Percentiles rank a stretch among this genome's conserved stretches.
phyloP scores from a whole-genome alignment of 2,113 vertebrate genomes.

The Hypocryptadius cinnamomeus region DNA sequence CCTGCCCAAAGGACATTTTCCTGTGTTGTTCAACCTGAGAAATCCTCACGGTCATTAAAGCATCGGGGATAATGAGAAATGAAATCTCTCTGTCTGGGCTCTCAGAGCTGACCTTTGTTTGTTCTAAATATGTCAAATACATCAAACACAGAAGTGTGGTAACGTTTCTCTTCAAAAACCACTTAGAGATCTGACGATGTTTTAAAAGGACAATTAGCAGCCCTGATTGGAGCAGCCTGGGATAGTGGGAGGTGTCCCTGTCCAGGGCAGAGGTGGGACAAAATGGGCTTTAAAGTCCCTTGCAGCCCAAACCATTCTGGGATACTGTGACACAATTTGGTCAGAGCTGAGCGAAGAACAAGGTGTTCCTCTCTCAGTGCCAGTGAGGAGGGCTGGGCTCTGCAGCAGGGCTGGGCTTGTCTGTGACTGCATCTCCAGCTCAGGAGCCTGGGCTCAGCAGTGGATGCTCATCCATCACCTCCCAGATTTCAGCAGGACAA shows the following conservation, averaged over 20 bases:
- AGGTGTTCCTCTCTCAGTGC: fast-evolving
- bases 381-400: neutral
- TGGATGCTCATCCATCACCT: neutral
- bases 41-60: neutral
- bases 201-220: neutral
- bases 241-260: neutral
- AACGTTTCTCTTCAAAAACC: neutral
- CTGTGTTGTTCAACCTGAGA: neutral
- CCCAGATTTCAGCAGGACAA: neutral
- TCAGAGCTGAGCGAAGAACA: neutral
- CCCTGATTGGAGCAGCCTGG: neutral
- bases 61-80: neutral
- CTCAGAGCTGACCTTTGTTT: neutral
- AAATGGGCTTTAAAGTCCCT: too few relatives aligned
- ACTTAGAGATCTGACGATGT: neutral
- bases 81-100: neutral
- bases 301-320: neutral
- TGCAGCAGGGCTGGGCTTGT: neutral
- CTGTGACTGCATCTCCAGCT: neutral
- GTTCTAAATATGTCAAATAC: neutral
- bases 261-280: neutral
- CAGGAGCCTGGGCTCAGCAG: fast-evolving
- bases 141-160: fast-evolving
- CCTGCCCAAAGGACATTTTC: neutral
- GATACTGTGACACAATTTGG: fast-evolving